These are phyloP conservation scores for Andricus quercusramuli DNA, from an alignment of 2,888 invertebrate species.

Conservation along the genomic window DNA sequence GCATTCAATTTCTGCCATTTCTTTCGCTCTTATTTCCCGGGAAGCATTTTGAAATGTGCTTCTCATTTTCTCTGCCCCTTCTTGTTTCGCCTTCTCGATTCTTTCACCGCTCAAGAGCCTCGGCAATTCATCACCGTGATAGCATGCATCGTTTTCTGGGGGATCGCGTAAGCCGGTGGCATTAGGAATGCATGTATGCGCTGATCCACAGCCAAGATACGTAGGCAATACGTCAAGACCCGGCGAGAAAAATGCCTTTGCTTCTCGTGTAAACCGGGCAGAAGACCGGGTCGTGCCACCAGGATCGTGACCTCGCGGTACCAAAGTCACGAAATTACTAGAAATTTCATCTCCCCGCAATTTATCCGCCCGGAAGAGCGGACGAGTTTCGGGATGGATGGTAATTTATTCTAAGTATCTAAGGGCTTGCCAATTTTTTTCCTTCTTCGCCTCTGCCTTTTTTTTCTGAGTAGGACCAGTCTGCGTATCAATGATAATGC, in stretches of 20 bases:
- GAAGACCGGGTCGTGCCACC: conserved; percentile 41
- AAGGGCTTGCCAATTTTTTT: conserved; percentile 34
- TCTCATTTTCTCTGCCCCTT: conserved; percentile 44
- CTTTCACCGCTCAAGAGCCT: conserved; percentile 60
- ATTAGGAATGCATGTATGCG: conserved; percentile 73
- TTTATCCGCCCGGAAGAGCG: conserved; percentile 8
- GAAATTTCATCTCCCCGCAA: conserved; percentile 37
- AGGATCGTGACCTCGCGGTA: conserved; percentile 31
- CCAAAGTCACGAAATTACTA: conserved; percentile 41
- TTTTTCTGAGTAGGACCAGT: background rate
- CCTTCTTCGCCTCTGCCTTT: background rate
- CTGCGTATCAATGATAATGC: conserved; percentile 28
- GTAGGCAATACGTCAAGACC: conserved; percentile 69
- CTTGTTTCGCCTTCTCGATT: conserved; percentile 44
- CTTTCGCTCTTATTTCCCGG: conserved; percentile 23
- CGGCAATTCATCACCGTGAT: conserved; percentile 68
- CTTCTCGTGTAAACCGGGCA: conserved; percentile 44
- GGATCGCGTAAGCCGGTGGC: conserved; percentile 60
- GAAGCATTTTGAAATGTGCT: conserved; percentile 50
- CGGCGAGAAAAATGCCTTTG: conserved; percentile 67
- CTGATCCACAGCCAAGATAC: conserved; percentile 72
- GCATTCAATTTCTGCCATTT: background rate
- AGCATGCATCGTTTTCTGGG: conserved; percentile 56
- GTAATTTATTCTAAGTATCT: conserved; percentile 40
- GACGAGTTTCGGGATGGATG: conserved; percentile 30